Evolutionary conservation across 2,797 vertebrate genomes (phyloP).

Genomic region (Pangasius larnaudii): DNA sequence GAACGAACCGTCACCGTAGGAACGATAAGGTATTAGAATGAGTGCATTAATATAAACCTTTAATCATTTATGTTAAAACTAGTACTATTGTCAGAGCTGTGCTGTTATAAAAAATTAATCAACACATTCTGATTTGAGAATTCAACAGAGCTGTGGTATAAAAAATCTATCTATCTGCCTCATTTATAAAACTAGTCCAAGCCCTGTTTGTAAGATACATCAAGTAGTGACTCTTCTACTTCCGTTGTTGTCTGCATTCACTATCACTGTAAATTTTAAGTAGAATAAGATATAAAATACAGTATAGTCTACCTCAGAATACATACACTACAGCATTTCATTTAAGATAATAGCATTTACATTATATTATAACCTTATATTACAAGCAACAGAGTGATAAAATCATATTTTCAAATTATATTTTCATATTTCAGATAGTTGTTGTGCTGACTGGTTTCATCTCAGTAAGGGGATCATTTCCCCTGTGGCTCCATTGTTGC

Average conservation of each 20-base stretch:
- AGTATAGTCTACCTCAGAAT: background rate
- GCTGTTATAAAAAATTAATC: background rate
- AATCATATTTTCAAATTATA: background rate
- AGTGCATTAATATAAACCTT: background rate
- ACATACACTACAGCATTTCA: background rate
- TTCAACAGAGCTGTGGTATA: background rate
- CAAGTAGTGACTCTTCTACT: background rate
- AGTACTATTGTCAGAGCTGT: background rate
- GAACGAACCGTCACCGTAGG: too few relatives aligned
- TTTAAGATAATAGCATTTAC: background rate
- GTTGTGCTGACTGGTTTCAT: slow-evolving; percentile 5
- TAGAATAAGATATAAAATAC: background rate
- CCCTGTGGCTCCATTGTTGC: slow-evolving; percentile 6
- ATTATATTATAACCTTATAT: background rate
- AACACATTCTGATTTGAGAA: background rate
- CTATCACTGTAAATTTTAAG: background rate
- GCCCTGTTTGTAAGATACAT: background rate
- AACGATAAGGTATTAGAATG: background rate
- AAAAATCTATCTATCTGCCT: background rate
- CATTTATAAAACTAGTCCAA: background rate
- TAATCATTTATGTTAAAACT: background rate
- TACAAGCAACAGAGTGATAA: background rate
- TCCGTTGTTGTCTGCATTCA: background rate
- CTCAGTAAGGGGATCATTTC: slow-evolving; percentile 14
- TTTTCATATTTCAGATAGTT: background rate